Conservation (phyloP, 2,113 vertebrate genomes). For the Sus scrofa region T2T-Sscrofa CM000819.6:20519501-20520000, state of each 20-base stretch:
- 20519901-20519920: too few species aligned
- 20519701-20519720: neutral
- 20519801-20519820: neutral
- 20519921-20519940: too few species aligned
- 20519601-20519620: too few species aligned
- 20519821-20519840: neutral
- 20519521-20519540: too few species aligned
- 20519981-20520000: too few species aligned
- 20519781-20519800: neutral
- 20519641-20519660: neutral
- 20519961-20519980: too few species aligned
- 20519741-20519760: neutral
- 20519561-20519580: neutral
- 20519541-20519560: accelerated
- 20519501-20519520: accelerated
- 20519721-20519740: neutral
- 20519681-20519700: neutral
- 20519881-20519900: too few species aligned
- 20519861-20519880: too few species aligned
- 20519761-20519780: neutral
- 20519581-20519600: neutral
- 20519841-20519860: too few species aligned
- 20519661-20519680: too few species aligned
- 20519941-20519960: too few species aligned
- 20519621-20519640: neutral